Evolutionary conservation across 2,888 invertebrate species (phyloP), one percentile per base, ranked within the genome.

Genomic region (Drosophila emarginata): DNA sequence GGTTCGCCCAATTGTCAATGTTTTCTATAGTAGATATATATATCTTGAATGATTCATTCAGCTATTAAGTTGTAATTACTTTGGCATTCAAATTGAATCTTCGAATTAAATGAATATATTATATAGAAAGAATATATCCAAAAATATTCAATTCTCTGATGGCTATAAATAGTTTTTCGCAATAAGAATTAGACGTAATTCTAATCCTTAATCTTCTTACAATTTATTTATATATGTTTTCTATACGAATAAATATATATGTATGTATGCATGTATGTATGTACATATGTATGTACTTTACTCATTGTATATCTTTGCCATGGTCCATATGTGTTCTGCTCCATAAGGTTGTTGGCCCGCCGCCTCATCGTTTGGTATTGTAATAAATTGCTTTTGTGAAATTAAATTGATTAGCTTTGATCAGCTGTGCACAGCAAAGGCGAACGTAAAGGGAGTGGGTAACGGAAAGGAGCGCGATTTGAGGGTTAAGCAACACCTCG

Each of bases 321-420:
- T n/a, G 9, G 37, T n/a, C 18, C 11, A 4, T 18, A 21, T 21
- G 18, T 40, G 40, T 15, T 7, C 7, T 40, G 40, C 9, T 53
- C 61, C 72, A 65, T 72, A 64, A 32, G 32, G 32, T 32, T 72
- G 70, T 64, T 71, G 37, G 66, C 57, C 23, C 57, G 80, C 83
- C 71, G 40, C 66, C 60, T 75, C 57, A 53, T 58, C 63, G 64
- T 68, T 69, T 66, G 66, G 74, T 79, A 79, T 78, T 75, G 74
- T 81, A 80, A 85, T 82, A 87, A 79, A 82, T 84, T 80, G 78
- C 76, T 79, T 78, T 81, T 81, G 87, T 73, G 74, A 79, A 83
- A 80, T 84, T 81, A 82, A 86, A 86, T 87, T 88, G 88, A 89
- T 89, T 89, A 77, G 77, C 77, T 79, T 83, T 85, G 80, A 85